phyloP scores from a whole-genome alignment of 2,797 vertebrate species.

The Betta splendens region DNA sequence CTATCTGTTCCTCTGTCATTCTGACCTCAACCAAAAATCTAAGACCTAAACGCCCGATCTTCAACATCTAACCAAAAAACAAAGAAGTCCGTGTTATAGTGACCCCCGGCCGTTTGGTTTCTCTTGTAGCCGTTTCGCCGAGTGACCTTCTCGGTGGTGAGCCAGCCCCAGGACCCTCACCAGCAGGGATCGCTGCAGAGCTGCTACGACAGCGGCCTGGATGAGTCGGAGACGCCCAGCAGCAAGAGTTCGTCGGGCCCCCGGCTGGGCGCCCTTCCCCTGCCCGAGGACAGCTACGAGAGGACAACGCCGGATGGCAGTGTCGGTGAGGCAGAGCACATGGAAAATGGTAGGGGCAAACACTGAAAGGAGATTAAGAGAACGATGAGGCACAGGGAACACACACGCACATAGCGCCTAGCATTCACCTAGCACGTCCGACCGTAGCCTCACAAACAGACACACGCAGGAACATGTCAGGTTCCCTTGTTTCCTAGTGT shows the following conservation, averaged over 20 bases:
- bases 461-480: slow-evolving; percentile 31
- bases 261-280: slow-evolving; percentile 98
- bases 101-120: slow-evolving; percentile 97
- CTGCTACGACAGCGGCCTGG: slow-evolving; percentile 99
- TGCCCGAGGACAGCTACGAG: slow-evolving; percentile 99
- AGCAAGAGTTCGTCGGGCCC: slow-evolving; percentile 99
- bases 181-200: slow-evolving; percentile 99
- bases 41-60: slow-evolving; percentile 42
- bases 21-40: slow-evolving; percentile 36
- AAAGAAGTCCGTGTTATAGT: slow-evolving; percentile 81
- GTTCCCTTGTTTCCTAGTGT: slow-evolving; percentile 15
- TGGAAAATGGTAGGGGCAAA: slow-evolving; percentile 99
- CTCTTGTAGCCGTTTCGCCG: slow-evolving; percentile 99
- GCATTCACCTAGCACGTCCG: slow-evolving; percentile 30
- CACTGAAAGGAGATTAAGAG: slow-evolving; percentile 82
- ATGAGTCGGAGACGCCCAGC: slow-evolving; percentile 99
- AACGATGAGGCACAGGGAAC: slow-evolving; percentile 71
- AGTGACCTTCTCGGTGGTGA: slow-evolving; percentile 99
- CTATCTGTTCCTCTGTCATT: slow-evolving; percentile 39
- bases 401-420: slow-evolving; percentile 59
- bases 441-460: slow-evolving; percentile 44
- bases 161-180: slow-evolving; percentile 99
- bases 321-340: slow-evolving; percentile 99
- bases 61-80: slow-evolving; percentile 34
- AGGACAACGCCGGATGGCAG: slow-evolving; percentile 99